Conservation (phyloP, 2,888 invertebrate genomes). For the Bugula neritina region DNA sequence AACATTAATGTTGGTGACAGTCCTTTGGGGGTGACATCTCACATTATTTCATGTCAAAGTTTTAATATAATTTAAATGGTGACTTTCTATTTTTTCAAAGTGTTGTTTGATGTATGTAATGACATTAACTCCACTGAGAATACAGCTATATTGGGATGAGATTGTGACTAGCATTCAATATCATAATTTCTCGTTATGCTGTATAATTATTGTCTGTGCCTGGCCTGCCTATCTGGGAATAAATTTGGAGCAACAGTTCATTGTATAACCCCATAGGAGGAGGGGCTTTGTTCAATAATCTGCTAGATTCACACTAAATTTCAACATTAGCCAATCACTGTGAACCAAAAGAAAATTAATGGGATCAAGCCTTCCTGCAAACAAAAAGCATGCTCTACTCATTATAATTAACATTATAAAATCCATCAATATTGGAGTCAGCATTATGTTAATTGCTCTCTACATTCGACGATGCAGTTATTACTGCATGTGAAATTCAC, state of each 20-base stretch:
- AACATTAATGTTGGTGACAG: neutral
- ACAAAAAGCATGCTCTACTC: slow-evolving; percentile 25
- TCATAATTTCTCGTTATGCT: too few relatives aligned
- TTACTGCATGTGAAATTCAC: slow-evolving; percentile 16
- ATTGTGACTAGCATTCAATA: too few relatives aligned
- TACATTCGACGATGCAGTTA: slow-evolving; percentile 19
- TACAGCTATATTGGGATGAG: too few relatives aligned
- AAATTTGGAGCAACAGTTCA: too few relatives aligned
- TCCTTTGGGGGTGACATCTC: neutral
- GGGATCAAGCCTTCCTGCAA: slow-evolving; percentile 22
- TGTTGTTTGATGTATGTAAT: slow-evolving; percentile 11
- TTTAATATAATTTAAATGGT: slow-evolving; percentile 26
- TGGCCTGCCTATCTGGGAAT: too few relatives aligned
- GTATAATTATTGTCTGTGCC: too few relatives aligned
- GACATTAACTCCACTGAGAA: slow-evolving; percentile 18
- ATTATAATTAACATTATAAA: slow-evolving; percentile 27
- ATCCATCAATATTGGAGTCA: slow-evolving; percentile 24
- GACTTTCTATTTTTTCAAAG: slow-evolving; percentile 23
- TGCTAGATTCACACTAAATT: neutral
- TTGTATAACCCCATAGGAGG: neutral
- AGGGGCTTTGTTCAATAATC: neutral
- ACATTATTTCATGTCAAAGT: slow-evolving; percentile 12
- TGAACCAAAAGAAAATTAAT: slow-evolving; percentile 7
- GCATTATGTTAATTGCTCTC: slow-evolving; percentile 26
- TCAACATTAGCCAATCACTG: slow-evolving; percentile 12